Evolutionary conservation across 2,797 vertebrate genomes (phyloP).

Genomic region (Alca torda): DNA sequence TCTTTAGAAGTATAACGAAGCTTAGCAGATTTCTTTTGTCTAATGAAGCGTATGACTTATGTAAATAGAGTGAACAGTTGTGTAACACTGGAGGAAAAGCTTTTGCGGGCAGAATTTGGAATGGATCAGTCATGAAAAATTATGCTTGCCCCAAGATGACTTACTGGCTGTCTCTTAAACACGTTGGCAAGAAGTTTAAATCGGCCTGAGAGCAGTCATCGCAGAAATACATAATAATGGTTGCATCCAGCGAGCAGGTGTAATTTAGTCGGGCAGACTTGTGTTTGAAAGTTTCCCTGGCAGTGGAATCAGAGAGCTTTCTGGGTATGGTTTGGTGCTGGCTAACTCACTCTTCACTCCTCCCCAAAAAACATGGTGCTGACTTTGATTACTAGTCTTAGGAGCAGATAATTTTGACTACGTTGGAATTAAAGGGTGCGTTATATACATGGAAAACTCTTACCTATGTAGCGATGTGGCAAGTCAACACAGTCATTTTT

Average conservation of each 20-base stretch:
- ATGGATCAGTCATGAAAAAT: neutral
- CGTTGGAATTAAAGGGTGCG: neutral
- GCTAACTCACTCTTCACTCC: neutral
- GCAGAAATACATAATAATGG: neutral
- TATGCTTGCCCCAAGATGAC: neutral
- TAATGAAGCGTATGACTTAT: neutral
- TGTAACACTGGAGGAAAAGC: neutral
- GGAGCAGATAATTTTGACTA: neutral
- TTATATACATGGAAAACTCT: neutral
- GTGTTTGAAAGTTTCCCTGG: neutral
- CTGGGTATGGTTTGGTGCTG: neutral
- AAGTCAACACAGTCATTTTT: neutral
- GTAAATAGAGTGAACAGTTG: neutral
- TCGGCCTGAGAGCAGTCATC: neutral
- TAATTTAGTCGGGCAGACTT: neutral
- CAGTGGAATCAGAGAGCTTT: neutral
- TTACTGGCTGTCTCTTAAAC: neutral
- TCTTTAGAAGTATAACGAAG: neutral
- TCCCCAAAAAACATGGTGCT: neutral
- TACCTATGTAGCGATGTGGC: neutral
- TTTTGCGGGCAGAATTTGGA: neutral
- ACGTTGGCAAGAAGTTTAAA: neutral
- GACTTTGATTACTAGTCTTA: neutral
- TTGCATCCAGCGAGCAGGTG: neutral
- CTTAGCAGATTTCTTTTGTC: neutral